Base-by-base conservation (phyloP, 2,888 invertebrate species). In the Ashinkailepas kermadecensis region DNA sequence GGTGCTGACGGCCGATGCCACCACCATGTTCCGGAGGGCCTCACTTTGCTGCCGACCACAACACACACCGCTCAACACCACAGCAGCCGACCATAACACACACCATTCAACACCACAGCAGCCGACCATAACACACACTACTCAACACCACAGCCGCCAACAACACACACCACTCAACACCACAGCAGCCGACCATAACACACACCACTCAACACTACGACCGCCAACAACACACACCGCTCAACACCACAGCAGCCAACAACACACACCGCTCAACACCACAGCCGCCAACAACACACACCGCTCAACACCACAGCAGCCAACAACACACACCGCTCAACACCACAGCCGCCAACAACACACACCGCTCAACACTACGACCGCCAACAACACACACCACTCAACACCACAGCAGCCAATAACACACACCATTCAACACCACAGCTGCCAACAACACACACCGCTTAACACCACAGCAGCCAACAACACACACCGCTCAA, bases 21-120 rank as follows among this genome's bases (percentile, higher is more conserved):
- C 84, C 11, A 88, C 88, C 88, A 88, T 88, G 82, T 88, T 86
- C 80, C 87, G 86, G 80, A 89, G 84, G 8, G 87, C 86, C 65
- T 86, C 85, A 83, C 87, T 87, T 88, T 89, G 88, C 88, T 88
- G 85, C 54, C 57, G 58, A 21, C 8, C 58, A 79, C 23, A 58
- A 23, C 65, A 67, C 23, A n/a, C n/a, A 7, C 65, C 21, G 9
- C 81, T 39, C 39, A 39, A 39, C 39, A 39, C 39, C 39, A 39
- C 39, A 39, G 39, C 39, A 1, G 39, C 39, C 39, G 4, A 39
- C 39, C n/a, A n/a, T n/a, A 39, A 39, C 39, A 39, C 39, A 39
- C 39, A 39, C 39, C 39, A 4, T 4, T 39, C 39, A 39, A 39
- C 39, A 39, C 39, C 4, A 39, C 39, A 39, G 2, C 39, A 1